phyloP scores from a whole-genome alignment of 2,797 vertebrate species.

The Iguana delicatissima region DNA sequence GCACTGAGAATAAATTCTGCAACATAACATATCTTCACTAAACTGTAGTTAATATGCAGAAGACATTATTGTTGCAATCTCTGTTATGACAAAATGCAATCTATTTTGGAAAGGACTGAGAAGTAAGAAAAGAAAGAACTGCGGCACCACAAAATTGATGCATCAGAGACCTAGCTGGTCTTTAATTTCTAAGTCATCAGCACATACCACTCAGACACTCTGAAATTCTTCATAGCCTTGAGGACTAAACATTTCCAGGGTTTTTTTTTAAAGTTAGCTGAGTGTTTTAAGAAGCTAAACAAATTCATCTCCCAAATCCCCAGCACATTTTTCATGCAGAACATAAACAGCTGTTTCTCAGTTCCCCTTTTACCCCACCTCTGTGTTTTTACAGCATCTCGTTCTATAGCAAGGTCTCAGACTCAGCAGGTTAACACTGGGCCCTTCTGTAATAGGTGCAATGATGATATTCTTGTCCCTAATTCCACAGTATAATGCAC shows the following conservation, averaged over 20 bases:
- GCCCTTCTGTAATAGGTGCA: neutral
- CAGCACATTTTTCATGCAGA: neutral
- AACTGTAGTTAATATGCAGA: neutral
- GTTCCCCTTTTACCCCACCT: neutral
- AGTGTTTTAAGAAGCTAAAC: constrained; percentile 9
- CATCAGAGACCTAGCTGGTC: neutral
- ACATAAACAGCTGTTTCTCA: neutral
- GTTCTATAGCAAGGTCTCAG: neutral
- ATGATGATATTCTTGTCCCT: neutral
- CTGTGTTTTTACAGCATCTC: neutral
- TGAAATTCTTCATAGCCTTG: neutral
- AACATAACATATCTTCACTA: neutral
- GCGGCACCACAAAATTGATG: neutral
- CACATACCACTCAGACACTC: neutral
- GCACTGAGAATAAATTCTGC: neutral
- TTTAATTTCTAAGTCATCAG: constrained; percentile 5
- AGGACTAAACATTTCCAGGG: constrained; percentile 2
- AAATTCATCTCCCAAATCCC: constrained; percentile 1
- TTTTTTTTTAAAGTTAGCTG: neutral
- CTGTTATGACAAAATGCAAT: constrained; percentile 6
- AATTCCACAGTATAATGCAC: constrained; percentile 23
- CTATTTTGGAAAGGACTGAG: constrained; percentile 9
- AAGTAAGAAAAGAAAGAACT: neutral
- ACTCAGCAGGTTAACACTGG: neutral
- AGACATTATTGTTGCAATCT: neutral